phyloP scores from a whole-genome alignment of 2,797 vertebrate genomes.

The Anguilla pacifica region DNA sequence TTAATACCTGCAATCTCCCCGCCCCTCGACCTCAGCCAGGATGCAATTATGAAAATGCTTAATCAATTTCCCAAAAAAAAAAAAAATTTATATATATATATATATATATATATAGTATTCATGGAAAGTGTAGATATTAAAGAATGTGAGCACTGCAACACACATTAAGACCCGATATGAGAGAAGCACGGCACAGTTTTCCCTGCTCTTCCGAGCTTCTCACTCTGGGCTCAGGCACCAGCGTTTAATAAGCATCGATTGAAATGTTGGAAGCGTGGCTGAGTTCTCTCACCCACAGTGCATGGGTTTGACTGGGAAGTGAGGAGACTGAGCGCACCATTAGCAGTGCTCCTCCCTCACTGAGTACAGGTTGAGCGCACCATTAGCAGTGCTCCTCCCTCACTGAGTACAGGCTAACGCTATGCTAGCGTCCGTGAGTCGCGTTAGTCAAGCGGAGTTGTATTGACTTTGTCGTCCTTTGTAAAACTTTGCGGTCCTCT shows the following conservation, averaged over 20 bases:
- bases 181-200: not conserved
- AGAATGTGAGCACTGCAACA: not conserved
- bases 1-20: constrained; percentile 51
- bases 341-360: not conserved
- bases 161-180: not conserved
- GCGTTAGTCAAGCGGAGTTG: not conserved
- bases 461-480: not conserved
- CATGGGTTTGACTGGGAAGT: not conserved
- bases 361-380: not conserved
- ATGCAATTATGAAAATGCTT: constrained; percentile 30
- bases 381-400: not conserved
- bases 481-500: not conserved
- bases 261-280: not conserved
- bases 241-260: constrained; percentile 15
- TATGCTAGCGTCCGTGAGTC: not conserved
- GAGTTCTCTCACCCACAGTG: not conserved
- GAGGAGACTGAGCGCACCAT: not conserved
- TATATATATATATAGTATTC: not conserved
- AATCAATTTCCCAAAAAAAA: constrained; percentile 14
- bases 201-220: not conserved
- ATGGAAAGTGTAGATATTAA: not conserved
- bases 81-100: not conserved
- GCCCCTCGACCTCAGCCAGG: not conserved
- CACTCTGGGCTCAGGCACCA: not conserved
- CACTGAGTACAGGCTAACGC: not conserved